phyloP scores from a whole-genome alignment of 2,797 vertebrate species.

The Anas bernieri region DNA sequence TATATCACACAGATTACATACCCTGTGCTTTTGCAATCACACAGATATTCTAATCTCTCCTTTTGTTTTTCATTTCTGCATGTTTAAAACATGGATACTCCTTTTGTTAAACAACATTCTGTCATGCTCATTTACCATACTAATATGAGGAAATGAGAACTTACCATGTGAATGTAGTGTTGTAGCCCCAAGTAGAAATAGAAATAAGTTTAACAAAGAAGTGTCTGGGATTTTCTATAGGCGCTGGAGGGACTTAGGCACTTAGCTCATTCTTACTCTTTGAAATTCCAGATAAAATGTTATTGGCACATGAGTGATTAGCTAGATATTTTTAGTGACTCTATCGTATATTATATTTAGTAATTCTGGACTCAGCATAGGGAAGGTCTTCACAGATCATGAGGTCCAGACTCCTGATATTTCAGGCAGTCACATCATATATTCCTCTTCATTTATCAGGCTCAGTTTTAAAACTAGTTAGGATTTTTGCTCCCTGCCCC shows the following conservation, averaged over 20 bases:
- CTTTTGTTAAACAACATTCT: background rate
- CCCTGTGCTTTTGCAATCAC: background rate
- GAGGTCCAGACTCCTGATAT: conserved; percentile 44
- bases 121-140: background rate
- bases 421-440: conserved; percentile 45
- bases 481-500: background rate
- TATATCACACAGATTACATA: too few relatives aligned
- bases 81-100: background rate
- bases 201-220: background rate
- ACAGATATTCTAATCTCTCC: background rate
- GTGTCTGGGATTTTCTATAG: background rate
- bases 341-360: background rate
- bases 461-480: conserved; percentile 39
- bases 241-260: background rate
- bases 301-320: background rate
- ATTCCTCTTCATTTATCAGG: conserved; percentile 37
- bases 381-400: background rate
- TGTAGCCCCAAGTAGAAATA: background rate
- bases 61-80: background rate
- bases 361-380: conserved; percentile 4
- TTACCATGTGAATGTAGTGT: background rate
- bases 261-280: background rate
- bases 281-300: background rate
- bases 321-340: conserved; percentile 32
- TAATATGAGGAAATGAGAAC: background rate